phyloP scores from a whole-genome alignment of 2,797 vertebrate species.

The Artibeus lituratus region DNA sequence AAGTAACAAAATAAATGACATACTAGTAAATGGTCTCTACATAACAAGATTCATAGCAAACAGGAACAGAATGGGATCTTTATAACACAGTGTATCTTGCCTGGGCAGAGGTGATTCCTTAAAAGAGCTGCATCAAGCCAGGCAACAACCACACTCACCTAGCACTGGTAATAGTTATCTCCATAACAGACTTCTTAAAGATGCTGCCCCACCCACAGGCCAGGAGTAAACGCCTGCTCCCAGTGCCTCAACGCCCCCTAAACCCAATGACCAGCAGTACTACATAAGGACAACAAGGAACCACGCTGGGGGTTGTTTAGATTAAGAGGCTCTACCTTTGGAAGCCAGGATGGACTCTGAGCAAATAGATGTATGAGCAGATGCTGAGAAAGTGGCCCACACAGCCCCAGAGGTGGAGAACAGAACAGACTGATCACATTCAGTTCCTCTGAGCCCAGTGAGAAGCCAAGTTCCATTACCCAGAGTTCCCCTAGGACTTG shows the following conservation, averaged over 20 bases:
- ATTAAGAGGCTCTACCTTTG: neutral
- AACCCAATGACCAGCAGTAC: neutral
- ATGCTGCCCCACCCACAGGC: neutral
- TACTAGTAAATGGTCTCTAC: neutral
- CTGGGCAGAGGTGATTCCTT: neutral
- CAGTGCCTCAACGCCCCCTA: neutral
- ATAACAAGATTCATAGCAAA: slow-evolving; percentile 7
- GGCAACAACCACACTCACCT: neutral
- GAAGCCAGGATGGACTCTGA: neutral
- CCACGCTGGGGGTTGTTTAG: too few relatives aligned
- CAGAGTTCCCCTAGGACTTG: neutral
- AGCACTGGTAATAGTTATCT: neutral
- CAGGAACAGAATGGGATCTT: neutral
- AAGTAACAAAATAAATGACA: slow-evolving; percentile 36
- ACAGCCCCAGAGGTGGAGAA: neutral
- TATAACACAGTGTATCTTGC: neutral
- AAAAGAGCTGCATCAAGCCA: neutral
- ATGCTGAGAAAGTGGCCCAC: neutral
- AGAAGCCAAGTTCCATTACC: neutral
- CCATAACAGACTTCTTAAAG: neutral
- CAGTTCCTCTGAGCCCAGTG: neutral
- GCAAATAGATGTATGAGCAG: neutral
- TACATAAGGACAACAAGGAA: neutral
- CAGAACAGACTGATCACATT: neutral
- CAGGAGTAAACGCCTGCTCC: neutral